phyloP scores from a whole-genome alignment of 1,140 invertebrate genomes.

The Drosophila mojavensis region DNA sequence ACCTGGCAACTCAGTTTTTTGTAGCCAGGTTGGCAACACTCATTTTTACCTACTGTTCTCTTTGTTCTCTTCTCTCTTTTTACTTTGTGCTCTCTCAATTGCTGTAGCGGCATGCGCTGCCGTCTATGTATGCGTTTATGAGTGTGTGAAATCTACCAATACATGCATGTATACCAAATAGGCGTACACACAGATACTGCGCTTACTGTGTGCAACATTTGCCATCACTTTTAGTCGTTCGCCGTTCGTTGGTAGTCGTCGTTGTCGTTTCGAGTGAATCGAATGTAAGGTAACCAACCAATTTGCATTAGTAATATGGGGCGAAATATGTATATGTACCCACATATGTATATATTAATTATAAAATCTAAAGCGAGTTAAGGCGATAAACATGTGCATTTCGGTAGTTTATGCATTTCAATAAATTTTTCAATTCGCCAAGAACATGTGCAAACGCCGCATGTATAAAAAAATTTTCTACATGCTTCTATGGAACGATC shows the following conservation, averaged over 20 bases:
- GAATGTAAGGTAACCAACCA: conserved; percentile 74
- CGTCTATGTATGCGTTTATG: conserved; percentile 22
- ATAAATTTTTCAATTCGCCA: conserved; percentile 2
- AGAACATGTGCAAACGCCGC: conserved; percentile 50
- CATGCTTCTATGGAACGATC: conserved; percentile 59
- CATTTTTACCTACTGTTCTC: conserved; percentile 34
- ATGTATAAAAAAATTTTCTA: conserved; percentile 47
- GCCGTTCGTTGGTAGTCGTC: conserved; percentile 79
- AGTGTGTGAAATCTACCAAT: conserved; percentile 19
- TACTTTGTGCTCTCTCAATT: conserved; percentile 26
- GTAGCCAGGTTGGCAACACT: conserved; percentile 43
- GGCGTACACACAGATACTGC: conserved; percentile 56
- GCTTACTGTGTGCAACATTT: conserved; percentile 65
- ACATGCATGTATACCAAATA: conserved; percentile 29
- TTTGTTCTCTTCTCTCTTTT: conserved; percentile 22
- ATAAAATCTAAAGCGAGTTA: conserved; percentile 36
- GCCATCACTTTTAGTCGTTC: conserved; percentile 69
- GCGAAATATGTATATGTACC: conserved; percentile 55
- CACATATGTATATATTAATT: conserved; percentile 28
- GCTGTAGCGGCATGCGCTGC: conserved; percentile 54
- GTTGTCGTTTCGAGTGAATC: conserved; percentile 80
- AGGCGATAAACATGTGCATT: conserved; percentile 46
- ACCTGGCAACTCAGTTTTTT: conserved; percentile 48
- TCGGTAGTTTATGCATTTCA: conserved; percentile 30
- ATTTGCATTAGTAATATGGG: conserved; percentile 66